phyloP scores from a whole-genome alignment of 2,888 invertebrate species.

The Lasioglossum malachurum region DNA sequence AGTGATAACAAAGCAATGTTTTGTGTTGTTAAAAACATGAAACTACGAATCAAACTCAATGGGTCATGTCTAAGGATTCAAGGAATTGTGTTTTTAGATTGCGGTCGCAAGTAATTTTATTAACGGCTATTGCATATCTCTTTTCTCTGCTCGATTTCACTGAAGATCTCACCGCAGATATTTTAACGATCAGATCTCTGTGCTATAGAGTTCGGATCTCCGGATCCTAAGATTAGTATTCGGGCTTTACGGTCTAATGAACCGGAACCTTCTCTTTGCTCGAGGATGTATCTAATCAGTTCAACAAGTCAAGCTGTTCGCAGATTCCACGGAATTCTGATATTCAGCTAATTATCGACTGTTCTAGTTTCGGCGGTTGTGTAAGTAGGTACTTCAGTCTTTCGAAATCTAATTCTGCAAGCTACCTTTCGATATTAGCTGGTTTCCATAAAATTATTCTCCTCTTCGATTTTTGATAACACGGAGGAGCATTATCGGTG shows the following conservation, averaged over 20 bases:
- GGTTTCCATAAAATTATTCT: neutral
- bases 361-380: neutral
- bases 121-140: neutral
- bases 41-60: too few relatives aligned
- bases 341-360: neutral
- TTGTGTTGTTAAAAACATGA: too few relatives aligned
- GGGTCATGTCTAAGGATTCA: neutral
- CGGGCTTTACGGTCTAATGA: constrained; percentile 11
- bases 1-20: too few relatives aligned
- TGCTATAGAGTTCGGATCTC: neutral
- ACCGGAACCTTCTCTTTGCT: constrained; percentile 26
- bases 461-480: neutral
- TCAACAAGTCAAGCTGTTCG: constrained; percentile 2
- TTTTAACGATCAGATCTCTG: neutral
- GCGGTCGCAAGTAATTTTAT: neutral
- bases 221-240: constrained; percentile 2
- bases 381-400: neutral
- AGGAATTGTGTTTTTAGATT: neutral
- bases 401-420: neutral
- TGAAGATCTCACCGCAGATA: neutral
- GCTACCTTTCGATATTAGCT: neutral
- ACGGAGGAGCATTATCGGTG: neutral
- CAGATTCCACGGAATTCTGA: neutral
- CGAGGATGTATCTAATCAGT: constrained; percentile 4
- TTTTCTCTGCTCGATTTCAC: neutral